phyloP scores from a whole-genome alignment of 2,888 invertebrate species.

The Drosophila diplacantha region DNA sequence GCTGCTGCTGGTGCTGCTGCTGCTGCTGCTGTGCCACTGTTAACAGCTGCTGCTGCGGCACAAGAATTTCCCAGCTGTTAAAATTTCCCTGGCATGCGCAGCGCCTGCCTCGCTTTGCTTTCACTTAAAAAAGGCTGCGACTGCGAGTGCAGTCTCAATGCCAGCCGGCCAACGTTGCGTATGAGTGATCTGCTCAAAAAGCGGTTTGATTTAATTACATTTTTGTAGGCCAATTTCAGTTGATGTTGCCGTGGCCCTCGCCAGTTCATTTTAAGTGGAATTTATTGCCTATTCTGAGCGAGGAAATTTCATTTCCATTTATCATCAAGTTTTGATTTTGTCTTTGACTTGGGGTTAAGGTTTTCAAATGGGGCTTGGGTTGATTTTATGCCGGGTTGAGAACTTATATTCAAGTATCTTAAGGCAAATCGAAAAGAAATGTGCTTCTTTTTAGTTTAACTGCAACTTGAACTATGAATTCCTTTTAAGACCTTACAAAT shows the following conservation, averaged over 20 bases:
- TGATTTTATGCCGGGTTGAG: not conserved
- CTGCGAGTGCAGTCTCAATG: conserved; percentile 24
- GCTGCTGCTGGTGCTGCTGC: conserved; percentile 14
- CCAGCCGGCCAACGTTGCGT: conserved; percentile 40
- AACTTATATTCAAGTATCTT: not conserved
- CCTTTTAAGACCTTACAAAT: not conserved
- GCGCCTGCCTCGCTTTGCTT: conserved; percentile 8
- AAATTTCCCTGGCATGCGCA: conserved; percentile 70
- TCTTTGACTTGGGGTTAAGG: not conserved
- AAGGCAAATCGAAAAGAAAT: no score
- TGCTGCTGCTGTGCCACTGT: conserved; percentile 20
- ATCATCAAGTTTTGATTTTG: not conserved
- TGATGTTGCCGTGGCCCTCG: not conserved
- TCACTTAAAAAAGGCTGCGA: conserved; percentile 13
- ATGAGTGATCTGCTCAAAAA: conserved; percentile 42
- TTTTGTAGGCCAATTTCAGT: conserved; percentile 1
- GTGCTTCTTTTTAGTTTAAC: no score
- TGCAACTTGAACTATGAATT: not conserved
- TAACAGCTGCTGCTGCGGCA: conserved; percentile 46
- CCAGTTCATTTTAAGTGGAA: not conserved
- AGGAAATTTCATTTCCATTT: not conserved
- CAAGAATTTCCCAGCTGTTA: conserved; percentile 67
- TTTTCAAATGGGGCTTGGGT: not conserved
- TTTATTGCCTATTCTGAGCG: not conserved
- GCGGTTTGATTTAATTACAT: conserved; percentile 9